phyloP scores from a whole-genome alignment of 2,888 invertebrate genomes.

The Phlogophora meticulosa region DNA sequence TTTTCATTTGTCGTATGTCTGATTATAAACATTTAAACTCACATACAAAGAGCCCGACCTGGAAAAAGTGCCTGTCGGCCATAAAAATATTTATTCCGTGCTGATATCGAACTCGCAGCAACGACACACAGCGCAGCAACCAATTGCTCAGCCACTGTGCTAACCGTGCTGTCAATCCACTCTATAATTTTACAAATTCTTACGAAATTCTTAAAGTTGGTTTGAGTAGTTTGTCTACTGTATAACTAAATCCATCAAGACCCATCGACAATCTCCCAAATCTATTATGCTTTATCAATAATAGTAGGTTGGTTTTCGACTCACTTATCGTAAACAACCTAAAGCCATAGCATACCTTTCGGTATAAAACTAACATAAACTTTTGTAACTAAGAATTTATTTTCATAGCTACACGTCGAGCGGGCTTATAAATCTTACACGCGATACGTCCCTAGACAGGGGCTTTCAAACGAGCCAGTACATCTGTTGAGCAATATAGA shows the following conservation, averaged over 20 bases:
- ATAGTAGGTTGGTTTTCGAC: conserved; percentile 10
- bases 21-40: too few species aligned
- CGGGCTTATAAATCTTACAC: conserved; percentile 57
- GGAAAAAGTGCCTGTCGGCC: too few species aligned
- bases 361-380: conserved; percentile 44
- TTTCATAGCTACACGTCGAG: conserved; percentile 49
- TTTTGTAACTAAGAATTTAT: conserved; percentile 48
- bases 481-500: conserved; percentile 59
- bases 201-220: background rate
- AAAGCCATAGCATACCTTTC: conserved; percentile 26
- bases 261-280: background rate
- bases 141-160: too few species aligned
- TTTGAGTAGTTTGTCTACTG: background rate
- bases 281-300: conserved; percentile 12
- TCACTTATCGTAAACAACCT: conserved; percentile 37
- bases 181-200: too few species aligned
- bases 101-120: too few species aligned
- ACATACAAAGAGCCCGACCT: too few species aligned
- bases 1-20: too few species aligned
- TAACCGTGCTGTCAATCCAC: too few species aligned
- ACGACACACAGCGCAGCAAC: too few species aligned
- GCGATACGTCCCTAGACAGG: conserved; percentile 53
- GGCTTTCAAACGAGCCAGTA: conserved; percentile 52
- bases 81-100: too few species aligned
- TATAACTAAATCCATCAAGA: background rate